phyloP scores from a whole-genome alignment of 2,113 vertebrate genomes.

The Phainopepla nitens region DNA sequence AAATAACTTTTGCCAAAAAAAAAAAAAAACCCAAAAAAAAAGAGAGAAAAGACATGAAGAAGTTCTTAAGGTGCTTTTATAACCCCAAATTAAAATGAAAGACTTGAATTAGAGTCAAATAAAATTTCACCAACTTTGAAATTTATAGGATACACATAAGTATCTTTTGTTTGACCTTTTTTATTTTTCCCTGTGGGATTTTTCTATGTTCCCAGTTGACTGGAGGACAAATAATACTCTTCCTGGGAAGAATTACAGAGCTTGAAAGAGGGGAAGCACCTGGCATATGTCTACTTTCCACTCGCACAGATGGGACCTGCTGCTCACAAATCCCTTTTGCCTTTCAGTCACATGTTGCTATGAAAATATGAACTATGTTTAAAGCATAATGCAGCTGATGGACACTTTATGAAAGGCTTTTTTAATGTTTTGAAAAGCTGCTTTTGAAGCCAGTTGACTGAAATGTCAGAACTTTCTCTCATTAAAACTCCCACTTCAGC shows the following conservation, averaged over 20 bases:
- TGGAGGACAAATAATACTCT: neutral
- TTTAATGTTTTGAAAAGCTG: neutral
- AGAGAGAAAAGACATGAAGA: neutral
- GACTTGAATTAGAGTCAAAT: neutral
- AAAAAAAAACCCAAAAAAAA: neutral
- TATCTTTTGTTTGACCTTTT: neutral
- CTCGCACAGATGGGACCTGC: neutral
- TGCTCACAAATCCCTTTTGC: neutral
- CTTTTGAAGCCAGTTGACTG: neutral
- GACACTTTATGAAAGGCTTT: neutral
- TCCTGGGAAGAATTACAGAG: neutral
- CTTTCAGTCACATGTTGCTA: neutral
- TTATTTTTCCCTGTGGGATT: neutral
- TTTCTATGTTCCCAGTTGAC: neutral
- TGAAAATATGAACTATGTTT: neutral
- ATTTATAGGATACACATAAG: neutral
- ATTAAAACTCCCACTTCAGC: neutral
- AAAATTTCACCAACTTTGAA: neutral
- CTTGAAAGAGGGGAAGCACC: neutral
- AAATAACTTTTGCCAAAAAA: neutral
- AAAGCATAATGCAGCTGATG: neutral
- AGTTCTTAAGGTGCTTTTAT: neutral
- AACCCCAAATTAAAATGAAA: neutral
- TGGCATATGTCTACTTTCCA: neutral
- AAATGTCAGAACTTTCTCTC: constrained; percentile 23